phyloP scores from a whole-genome alignment of 2,888 invertebrate species.

The Pachymerium ferrugineum region DNA sequence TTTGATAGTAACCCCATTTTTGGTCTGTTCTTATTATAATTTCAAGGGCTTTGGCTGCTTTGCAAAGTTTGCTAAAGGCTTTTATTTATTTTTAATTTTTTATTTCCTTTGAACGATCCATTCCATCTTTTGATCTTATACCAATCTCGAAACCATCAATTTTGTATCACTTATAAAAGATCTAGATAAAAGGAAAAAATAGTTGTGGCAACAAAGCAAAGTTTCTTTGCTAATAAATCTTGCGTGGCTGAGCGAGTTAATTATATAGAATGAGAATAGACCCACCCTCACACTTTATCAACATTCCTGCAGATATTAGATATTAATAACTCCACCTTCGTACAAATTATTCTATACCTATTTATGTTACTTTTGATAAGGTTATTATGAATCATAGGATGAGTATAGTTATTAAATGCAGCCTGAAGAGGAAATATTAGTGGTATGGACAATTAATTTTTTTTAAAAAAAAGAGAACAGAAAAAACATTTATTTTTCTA shows the following conservation, averaged over 20 bases:
- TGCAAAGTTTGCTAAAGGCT: too few relatives aligned
- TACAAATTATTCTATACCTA: slow-evolving; percentile 7
- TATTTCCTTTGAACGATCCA: too few relatives aligned
- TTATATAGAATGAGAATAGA: not conserved
- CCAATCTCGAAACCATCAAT: not conserved
- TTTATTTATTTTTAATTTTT: too few relatives aligned
- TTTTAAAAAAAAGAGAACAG: not conserved
- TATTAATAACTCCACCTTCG: slow-evolving; percentile 1
- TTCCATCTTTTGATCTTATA: not conserved
- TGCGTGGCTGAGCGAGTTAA: not conserved
- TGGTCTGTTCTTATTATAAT: too few relatives aligned
- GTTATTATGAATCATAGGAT: not conserved
- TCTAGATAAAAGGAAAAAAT: not conserved
- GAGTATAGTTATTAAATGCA: not conserved
- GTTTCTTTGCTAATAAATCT: not conserved
- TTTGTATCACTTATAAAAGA: not conserved
- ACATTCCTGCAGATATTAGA: slow-evolving; percentile 9
- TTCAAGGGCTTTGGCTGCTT: too few relatives aligned
- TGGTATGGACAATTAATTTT: not conserved
- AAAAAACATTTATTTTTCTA: too few relatives aligned
- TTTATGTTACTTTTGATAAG: slow-evolving; percentile 6
- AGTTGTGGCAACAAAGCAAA: not conserved
- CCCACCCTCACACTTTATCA: slow-evolving; percentile 11
- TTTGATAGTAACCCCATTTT: not conserved
- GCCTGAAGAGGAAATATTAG: not conserved